These are phyloP conservation scores for Chymomyza procnemis DNA, from an alignment of 2,888 invertebrate species.

Conservation along the genomic window DNA sequence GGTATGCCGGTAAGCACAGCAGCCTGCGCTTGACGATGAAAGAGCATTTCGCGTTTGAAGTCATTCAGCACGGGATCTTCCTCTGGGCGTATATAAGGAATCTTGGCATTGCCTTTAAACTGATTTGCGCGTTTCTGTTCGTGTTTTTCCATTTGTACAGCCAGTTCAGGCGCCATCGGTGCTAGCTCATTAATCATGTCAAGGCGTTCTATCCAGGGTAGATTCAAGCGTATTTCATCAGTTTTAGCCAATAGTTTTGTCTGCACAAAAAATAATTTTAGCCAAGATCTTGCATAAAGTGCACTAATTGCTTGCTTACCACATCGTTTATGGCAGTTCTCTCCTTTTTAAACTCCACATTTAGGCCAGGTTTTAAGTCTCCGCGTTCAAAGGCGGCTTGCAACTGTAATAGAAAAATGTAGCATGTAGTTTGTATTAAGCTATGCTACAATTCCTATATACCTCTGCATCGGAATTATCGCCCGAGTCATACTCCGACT, in stretches of 20 bases:
- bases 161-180: conserved; percentile 90
- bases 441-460: conserved; percentile 14
- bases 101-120: conserved; percentile 85
- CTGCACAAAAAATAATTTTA: conserved; percentile 41
- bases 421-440: background rate
- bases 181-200: conserved; percentile 89
- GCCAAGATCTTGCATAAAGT: background rate
- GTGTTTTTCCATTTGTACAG: conserved; percentile 86
- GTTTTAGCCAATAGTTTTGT: conserved; percentile 83
- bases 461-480: conserved; percentile 77
- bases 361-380: conserved; percentile 90
- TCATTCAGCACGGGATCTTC: conserved; percentile 92
- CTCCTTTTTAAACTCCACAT: conserved; percentile 82
- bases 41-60: conserved; percentile 92
- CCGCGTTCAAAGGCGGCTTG: conserved; percentile 94
- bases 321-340: conserved; percentile 85
- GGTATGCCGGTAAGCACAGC: conserved; percentile 90
- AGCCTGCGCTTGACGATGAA: conserved; percentile 92
- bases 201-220: conserved; percentile 92
- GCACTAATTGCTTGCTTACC: conserved; percentile 79
- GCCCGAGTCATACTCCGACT: conserved; percentile 71
- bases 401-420: conserved; percentile 81
- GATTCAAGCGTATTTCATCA: conserved; percentile 84
- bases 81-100: conserved; percentile 82
- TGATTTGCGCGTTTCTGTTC: conserved; percentile 84